Conservation (phyloP, 2,113 vertebrate species). For the Heterochromis multidens region DNA sequence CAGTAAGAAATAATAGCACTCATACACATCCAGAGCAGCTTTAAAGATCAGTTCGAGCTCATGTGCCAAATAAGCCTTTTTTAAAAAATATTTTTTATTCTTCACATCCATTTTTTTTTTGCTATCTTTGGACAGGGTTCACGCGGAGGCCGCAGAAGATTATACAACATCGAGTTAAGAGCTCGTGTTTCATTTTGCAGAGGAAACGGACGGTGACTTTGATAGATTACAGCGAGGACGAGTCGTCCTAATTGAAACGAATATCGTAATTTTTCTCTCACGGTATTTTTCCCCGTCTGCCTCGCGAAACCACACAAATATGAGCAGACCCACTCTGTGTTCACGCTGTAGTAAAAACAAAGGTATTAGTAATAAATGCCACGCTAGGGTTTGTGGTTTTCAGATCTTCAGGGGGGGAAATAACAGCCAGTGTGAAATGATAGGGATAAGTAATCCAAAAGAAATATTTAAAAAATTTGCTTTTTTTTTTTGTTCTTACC, state of each 20-base stretch:
- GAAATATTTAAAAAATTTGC: constrained; percentile 10
- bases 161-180: constrained; percentile 38
- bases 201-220: constrained; percentile 46
- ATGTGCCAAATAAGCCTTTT: not conserved
- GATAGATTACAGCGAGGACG: constrained; percentile 50
- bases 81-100: not conserved
- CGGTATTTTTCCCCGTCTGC: constrained; percentile 46
- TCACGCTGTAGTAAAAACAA: constrained; percentile 28
- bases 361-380: constrained; percentile 32
- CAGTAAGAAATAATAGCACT: constrained; percentile 21
- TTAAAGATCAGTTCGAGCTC: not conserved
- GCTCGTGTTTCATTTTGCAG: constrained; percentile 43
- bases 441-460: constrained; percentile 24
- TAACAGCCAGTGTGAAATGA: constrained; percentile 17
- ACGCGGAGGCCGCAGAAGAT: constrained; percentile 43
- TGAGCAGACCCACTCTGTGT: constrained; percentile 9
- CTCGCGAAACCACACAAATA: constrained; percentile 47
- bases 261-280: constrained; percentile 47
- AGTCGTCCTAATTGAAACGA: constrained; percentile 62
- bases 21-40: not conserved
- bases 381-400: constrained; percentile 1
- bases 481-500: not conserved
- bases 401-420: constrained; percentile 5
- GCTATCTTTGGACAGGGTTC: constrained; percentile 40
- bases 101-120: not conserved